These are phyloP conservation scores for Irena cyanogastra DNA, from an alignment of 2,113 vertebrate species.

Conservation along the genomic window DNA sequence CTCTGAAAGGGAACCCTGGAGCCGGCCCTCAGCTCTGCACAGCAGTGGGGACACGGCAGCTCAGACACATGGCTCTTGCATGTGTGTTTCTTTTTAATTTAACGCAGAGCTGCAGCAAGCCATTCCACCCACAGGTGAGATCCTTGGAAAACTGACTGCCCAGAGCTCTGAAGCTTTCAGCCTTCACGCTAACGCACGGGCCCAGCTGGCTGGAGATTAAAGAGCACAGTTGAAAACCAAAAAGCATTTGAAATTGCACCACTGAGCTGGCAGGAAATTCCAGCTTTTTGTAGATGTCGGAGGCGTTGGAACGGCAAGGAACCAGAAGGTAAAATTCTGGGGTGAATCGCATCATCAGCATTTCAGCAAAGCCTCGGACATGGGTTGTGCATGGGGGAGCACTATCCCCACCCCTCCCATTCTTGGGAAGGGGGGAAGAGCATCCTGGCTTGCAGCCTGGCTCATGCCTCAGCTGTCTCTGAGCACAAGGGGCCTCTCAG, in stretches of 20 bases:
- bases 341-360: conserved; percentile 2
- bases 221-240: conserved; percentile 39
- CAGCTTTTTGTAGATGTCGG: conserved; percentile 57
- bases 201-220: conserved; percentile 70
- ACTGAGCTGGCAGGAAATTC: conserved; percentile 69
- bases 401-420: not conserved
- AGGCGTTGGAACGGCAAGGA: conserved; percentile 27
- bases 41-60: not conserved
- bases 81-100: not conserved
- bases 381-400: fast-evolving
- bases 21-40: not conserved
- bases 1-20: not conserved
- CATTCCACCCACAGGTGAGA: conserved; percentile 62
- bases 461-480: not conserved
- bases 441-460: conserved; percentile 11
- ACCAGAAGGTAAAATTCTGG: conserved; percentile 23
- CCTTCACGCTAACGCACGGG: conserved; percentile 46
- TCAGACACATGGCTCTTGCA: not conserved
- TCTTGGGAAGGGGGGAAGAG: not conserved
- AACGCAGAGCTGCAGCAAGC: not conserved
- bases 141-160: conserved; percentile 47
- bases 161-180: conserved; percentile 59
- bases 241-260: conserved; percentile 62
- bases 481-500: not conserved
- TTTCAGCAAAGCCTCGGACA: not conserved